phyloP scores from a whole-genome alignment of 2,888 invertebrate species.

The Ichneumoninae sp. region DNA sequence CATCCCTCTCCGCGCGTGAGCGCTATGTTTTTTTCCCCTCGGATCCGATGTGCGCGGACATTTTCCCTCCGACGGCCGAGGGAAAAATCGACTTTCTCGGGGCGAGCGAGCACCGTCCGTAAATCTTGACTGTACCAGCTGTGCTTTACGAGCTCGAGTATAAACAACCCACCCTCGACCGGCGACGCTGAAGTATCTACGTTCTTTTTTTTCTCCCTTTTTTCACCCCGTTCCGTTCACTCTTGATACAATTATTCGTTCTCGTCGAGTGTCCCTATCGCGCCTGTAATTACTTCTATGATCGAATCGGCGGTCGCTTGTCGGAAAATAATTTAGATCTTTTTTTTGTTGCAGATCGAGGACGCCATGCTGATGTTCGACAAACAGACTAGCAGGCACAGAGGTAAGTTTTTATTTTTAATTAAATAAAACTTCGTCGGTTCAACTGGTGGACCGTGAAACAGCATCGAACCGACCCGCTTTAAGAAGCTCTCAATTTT shows the following conservation, averaged over 20 bases:
- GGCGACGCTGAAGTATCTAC: conserved; percentile 50
- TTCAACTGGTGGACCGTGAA: not conserved
- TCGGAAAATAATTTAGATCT: conserved; percentile 8
- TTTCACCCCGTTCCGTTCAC: not conserved
- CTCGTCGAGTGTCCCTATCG: not conserved
- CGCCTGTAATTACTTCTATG: conserved; percentile 16
- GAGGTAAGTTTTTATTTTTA: conserved; percentile 88
- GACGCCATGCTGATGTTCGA: conserved; percentile 99
- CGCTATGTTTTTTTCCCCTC: conserved; percentile 8
- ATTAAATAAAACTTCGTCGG: not conserved
- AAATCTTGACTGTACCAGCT: conserved; percentile 77
- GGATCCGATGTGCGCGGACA: conserved; percentile 4
- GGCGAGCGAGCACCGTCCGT: conserved; percentile 71
- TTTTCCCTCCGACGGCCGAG: conserved; percentile 2
- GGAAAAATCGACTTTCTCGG: conserved; percentile 68
- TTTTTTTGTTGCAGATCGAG: conserved; percentile 94
- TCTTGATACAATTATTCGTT: conserved; percentile 27
- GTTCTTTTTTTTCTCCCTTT: conserved; percentile 18
- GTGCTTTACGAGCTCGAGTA: conserved; percentile 75
- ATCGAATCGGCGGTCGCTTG: not conserved
- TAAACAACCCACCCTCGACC: conserved; percentile 12
- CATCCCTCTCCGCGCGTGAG: conserved; percentile 27
- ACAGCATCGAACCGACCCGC: not conserved
- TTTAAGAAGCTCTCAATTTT: not conserved
- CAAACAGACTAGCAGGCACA: conserved; percentile 99